phyloP scores from a whole-genome alignment of 2,797 vertebrate genomes.

The Phylloscopus collybita region DNA sequence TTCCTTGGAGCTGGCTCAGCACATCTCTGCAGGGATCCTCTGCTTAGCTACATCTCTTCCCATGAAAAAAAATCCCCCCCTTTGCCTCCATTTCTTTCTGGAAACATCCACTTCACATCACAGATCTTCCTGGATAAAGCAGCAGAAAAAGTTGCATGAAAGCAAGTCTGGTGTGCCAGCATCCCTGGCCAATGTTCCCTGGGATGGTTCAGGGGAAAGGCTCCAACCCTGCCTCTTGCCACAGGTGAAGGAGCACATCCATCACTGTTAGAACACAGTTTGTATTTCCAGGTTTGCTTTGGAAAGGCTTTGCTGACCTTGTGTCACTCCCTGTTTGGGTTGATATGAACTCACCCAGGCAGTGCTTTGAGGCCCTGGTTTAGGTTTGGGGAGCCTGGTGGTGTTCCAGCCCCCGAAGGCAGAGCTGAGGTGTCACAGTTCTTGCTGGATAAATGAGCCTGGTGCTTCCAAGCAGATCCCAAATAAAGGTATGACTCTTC shows the following conservation, averaged over 20 bases:
- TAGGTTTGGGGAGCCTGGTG: background rate
- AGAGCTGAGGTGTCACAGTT: background rate
- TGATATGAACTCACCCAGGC: background rate
- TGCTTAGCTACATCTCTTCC: background rate
- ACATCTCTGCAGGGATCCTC: background rate
- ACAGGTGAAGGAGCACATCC: background rate
- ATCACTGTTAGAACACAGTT: fast-evolving
- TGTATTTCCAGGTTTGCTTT: background rate
- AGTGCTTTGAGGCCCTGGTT: background rate
- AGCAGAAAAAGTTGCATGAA: background rate
- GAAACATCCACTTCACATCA: background rate
- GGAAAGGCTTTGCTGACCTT: background rate
- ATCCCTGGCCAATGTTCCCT: background rate
- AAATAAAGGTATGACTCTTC: background rate
- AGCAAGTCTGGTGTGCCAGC: background rate
- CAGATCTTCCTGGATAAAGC: background rate
- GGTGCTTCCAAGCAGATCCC: background rate
- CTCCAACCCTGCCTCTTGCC: background rate
- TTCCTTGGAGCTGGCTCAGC: background rate
- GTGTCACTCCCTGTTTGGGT: background rate
- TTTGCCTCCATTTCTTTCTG: background rate
- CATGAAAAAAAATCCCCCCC: background rate
- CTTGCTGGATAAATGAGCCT: background rate
- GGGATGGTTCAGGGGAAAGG: background rate
- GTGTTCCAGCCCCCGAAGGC: background rate